Evolutionary conservation across 2,888 invertebrate genomes (phyloP).

Genomic region (Clitarchus hookeri): DNA sequence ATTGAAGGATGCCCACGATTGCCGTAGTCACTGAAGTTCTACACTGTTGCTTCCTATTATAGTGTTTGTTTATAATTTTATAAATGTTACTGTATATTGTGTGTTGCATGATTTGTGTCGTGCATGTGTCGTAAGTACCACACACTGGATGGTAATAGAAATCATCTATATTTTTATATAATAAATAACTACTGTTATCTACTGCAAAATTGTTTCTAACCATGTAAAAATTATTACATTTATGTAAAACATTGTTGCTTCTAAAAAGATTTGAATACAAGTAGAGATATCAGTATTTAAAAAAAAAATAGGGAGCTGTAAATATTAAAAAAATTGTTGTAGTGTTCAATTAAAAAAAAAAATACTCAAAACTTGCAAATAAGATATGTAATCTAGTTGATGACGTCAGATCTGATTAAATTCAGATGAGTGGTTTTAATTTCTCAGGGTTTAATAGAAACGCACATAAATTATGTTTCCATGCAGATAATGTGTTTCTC

Average conservation of each 20-base stretch:
- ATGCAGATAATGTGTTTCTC: background rate
- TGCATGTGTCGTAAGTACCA: background rate
- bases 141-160: conserved; percentile 6
- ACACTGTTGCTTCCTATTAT: background rate
- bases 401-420: background rate
- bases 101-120: background rate
- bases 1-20: background rate
- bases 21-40: background rate
- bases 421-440: background rate
- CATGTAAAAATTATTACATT: background rate
- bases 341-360: background rate
- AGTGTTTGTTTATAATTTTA: background rate
- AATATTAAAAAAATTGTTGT: background rate
- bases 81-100: background rate
- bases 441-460: background rate
- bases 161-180: background rate
- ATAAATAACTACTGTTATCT: background rate
- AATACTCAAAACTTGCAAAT: background rate
- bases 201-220: background rate
- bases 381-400: background rate
- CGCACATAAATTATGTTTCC: background rate
- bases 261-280: background rate
- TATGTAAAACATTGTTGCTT: background rate
- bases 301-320: background rate
- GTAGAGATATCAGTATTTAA: background rate